phyloP scores from a whole-genome alignment of 2,888 invertebrate genomes.

The Drosophila mercatorum region DNA sequence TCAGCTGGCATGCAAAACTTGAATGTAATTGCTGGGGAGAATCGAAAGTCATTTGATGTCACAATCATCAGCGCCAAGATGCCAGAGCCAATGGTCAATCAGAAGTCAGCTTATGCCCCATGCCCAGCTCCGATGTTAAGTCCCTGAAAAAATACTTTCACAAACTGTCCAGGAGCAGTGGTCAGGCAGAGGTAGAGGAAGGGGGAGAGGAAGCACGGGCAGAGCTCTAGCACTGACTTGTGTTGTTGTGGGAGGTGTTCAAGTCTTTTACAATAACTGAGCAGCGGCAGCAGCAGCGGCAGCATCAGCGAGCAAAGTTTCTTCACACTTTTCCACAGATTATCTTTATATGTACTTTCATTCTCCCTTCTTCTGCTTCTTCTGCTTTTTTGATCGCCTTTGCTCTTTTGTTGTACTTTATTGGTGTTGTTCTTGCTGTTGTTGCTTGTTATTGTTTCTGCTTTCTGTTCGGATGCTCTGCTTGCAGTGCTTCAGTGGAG shows the following conservation, averaged over 20 bases:
- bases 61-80: conserved; percentile 24
- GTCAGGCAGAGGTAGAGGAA: neutral
- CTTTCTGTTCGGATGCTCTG: conserved; percentile 3
- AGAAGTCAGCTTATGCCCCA: conserved; percentile 51
- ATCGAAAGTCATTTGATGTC: conserved; percentile 18
- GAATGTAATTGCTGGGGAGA: conserved; percentile 28
- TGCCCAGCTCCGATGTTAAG: conserved; percentile 16
- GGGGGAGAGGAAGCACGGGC: neutral
- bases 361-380: neutral
- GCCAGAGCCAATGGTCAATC: conserved; percentile 49
- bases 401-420: conserved; percentile 3
- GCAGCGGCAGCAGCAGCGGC: conserved; percentile 9
- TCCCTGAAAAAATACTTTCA: conserved; percentile 7
- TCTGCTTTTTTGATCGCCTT: neutral
- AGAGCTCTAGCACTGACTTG: too few species aligned
- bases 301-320: conserved; percentile 25
- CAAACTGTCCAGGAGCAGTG: neutral
- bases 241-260: neutral
- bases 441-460: conserved; percentile 7
- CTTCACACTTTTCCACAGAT: conserved; percentile 52
- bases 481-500: neutral
- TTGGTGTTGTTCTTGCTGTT: neutral
- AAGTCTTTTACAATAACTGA: conserved; percentile 9
- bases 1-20: conserved; percentile 18
- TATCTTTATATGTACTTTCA: conserved; percentile 35